These are phyloP conservation scores for Lordiphosa collinella DNA, from an alignment of 1,140 invertebrate species.

Conservation along the genomic window DNA sequence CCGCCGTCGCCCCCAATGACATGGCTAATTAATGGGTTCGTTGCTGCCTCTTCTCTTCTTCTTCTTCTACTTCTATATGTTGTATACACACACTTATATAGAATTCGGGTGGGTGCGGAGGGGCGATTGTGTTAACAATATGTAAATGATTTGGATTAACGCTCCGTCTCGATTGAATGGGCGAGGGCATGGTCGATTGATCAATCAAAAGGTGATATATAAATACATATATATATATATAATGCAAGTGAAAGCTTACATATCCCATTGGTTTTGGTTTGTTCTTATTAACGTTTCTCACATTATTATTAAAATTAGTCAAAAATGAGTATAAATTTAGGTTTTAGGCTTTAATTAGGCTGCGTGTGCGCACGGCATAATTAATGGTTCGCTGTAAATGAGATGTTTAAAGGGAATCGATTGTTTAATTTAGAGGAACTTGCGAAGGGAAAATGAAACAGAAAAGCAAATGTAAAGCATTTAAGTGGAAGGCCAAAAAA, in stretches of 20 bases:
- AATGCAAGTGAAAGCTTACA: too few relatives aligned
- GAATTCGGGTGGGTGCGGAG: background rate
- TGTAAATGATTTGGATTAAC: constrained; percentile 11
- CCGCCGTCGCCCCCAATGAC: background rate
- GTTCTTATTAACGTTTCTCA: too few relatives aligned
- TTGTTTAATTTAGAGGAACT: too few relatives aligned
- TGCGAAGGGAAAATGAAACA: too few relatives aligned
- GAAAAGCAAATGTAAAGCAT: too few relatives aligned
- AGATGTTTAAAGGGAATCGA: background rate
- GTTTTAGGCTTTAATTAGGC: too few relatives aligned
- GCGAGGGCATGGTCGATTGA: constrained; percentile 1
- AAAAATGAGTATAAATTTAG: background rate
- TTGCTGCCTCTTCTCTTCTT: background rate
- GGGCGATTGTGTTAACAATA: constrained; percentile 11
- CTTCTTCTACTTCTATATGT: background rate
- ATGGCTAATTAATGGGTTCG: constrained; percentile 36
- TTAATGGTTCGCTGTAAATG: background rate
- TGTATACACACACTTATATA: background rate
- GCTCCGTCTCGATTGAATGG: constrained; percentile 3
- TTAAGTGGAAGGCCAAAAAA: too few relatives aligned
- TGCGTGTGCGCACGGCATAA: too few relatives aligned
- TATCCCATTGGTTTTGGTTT: too few relatives aligned
- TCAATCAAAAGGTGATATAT: constrained; percentile 6
- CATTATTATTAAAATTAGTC: background rate
- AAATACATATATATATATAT: too few relatives aligned